These are phyloP conservation scores for Saccopteryx bilineata DNA, from an alignment of 2,113 vertebrate genomes.

Conservation along the genomic window DNA sequence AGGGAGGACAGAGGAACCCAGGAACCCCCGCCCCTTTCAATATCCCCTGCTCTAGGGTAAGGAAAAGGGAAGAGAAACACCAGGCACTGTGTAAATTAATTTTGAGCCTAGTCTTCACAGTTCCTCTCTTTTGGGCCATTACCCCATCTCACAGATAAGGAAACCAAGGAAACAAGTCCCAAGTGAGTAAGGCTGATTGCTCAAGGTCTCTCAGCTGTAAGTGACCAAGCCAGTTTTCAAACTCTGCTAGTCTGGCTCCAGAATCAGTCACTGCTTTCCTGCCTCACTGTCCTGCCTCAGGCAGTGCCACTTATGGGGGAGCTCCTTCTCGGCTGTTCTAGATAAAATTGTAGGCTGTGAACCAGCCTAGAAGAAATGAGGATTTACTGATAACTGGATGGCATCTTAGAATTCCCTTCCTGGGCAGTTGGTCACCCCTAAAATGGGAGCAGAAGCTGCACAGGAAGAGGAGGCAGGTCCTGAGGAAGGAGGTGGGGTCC, in stretches of 20 bases:
- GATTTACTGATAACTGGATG: neutral
- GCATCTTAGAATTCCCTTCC: neutral
- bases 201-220: neutral
- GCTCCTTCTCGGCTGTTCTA: neutral
- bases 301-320: neutral
- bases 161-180: neutral
- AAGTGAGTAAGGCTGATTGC: neutral
- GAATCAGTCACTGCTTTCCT: neutral
- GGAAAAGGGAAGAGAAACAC: neutral
- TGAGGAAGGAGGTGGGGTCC: neutral
- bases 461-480: neutral
- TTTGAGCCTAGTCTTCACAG: neutral
- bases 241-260: neutral
- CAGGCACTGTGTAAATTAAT: neutral
- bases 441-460: neutral
- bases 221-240: neutral
- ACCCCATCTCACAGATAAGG: neutral
- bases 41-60: neutral
- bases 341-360: neutral
- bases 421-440: rapidly evolving
- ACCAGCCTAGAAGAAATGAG: neutral
- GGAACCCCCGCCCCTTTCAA: rapidly evolving
- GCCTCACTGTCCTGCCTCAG: neutral
- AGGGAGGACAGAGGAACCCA: neutral
- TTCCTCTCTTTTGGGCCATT: neutral